Conservation (phyloP, 2,113 vertebrate species). For the Gallinago undulata region DNA sequence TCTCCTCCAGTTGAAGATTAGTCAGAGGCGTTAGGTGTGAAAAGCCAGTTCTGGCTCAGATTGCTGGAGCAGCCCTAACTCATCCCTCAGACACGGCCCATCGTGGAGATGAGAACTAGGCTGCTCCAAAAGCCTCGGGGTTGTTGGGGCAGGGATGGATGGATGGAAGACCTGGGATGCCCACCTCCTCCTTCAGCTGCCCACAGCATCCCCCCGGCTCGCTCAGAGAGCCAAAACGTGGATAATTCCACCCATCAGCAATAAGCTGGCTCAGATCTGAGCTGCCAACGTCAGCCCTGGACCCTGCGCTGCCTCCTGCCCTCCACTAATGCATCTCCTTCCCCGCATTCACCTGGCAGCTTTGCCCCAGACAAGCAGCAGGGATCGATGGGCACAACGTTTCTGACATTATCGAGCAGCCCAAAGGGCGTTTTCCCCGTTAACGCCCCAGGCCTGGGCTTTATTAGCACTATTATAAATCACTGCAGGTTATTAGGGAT, state of each 20-base stretch:
- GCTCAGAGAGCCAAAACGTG: background rate
- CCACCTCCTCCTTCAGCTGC: background rate
- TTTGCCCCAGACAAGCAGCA: background rate
- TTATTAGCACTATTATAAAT: background rate
- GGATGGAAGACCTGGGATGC: background rate
- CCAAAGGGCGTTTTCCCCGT: background rate
- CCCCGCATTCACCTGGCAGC: background rate
- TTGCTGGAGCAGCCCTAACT: background rate
- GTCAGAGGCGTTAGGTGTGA: background rate
- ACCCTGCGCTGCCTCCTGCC: background rate
- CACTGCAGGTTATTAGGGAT: background rate
- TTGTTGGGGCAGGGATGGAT: background rate
- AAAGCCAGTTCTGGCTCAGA: background rate
- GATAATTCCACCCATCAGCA: background rate
- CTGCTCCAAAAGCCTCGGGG: background rate
- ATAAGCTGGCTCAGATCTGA: background rate
- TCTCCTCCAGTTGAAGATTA: too few species aligned
- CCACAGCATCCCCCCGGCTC: accelerated
- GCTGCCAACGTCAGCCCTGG: background rate
- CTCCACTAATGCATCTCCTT: background rate
- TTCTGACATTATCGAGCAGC: background rate
- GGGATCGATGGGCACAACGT: background rate
- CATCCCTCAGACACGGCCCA: background rate
- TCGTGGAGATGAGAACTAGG: background rate
- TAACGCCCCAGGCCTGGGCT: background rate